Evolutionary conservation across 2,888 invertebrate species (phyloP).

Genomic region (Scaptomyza flava): DNA sequence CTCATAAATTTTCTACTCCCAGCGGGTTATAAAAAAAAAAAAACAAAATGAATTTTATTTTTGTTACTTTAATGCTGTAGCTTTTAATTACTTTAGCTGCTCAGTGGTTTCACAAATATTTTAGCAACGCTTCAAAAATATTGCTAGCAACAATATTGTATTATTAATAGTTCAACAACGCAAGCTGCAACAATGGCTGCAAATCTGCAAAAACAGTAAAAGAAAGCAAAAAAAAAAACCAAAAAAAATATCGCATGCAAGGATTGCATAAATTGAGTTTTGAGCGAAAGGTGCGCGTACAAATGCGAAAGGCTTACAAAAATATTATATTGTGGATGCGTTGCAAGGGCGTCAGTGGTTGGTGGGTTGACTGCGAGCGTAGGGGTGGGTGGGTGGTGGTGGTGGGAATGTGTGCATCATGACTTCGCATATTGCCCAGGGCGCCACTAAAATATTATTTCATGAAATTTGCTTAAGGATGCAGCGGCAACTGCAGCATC

Average conservation of each 20-base stretch:
- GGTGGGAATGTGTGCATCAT: slow-evolving; percentile 66
- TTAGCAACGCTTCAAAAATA: slow-evolving; percentile 53
- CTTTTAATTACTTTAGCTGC: slow-evolving; percentile 60
- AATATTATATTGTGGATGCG: slow-evolving; percentile 46
- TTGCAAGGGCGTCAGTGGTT: slow-evolving; percentile 12
- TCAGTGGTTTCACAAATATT: slow-evolving; percentile 46
- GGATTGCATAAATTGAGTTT: slow-evolving; percentile 57
- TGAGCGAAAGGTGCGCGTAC: slow-evolving; percentile 58
- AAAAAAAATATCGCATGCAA: slow-evolving; percentile 3
- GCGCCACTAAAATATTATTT: slow-evolving; percentile 78
- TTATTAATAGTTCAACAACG: slow-evolving; percentile 20
- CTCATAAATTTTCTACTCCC: background rate
- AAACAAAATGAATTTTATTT: slow-evolving; percentile 7
- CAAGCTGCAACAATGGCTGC: slow-evolving; percentile 9
- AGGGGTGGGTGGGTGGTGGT: no score
- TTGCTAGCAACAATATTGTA: slow-evolving; percentile 25
- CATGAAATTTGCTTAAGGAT: slow-evolving; percentile 78
- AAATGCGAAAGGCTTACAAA: slow-evolving; percentile 60
- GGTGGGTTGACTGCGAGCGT: slow-evolving; percentile 3
- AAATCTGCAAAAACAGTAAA: background rate
- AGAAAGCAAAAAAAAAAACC: background rate
- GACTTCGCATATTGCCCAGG: slow-evolving; percentile 73
- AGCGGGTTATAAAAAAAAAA: slow-evolving; percentile 11
- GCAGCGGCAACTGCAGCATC: slow-evolving; percentile 47
- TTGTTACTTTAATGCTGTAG: slow-evolving; percentile 12